Evolutionary conservation across 2,888 invertebrate species (phyloP), one percentile per base, ranked within the genome.

Genomic region (Zeuzera pyrina): DNA sequence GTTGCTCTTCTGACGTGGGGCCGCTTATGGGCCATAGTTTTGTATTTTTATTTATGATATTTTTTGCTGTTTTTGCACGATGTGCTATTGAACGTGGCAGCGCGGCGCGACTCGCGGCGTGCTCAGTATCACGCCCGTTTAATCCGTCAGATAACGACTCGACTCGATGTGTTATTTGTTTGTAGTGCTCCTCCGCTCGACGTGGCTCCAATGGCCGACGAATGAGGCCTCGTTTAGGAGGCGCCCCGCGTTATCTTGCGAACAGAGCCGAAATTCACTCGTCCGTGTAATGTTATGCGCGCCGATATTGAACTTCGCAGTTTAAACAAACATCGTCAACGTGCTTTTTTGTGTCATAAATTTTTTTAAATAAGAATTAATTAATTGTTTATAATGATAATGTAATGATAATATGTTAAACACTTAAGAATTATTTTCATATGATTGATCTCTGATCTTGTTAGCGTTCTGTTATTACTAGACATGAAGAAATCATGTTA

Each of bases 191-290:
- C 36, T 39, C 45, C 53, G 57, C 52, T 50, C 56, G 50, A 15
- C 23, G 28, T 29, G 10, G 19, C 31, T 28, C 42, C 43, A 41
- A 34, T n/a, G 49, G 53, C 37, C 56, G 52, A 49, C 57, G 39
- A 48, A 52, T 66, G 72, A 68, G 73, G 73, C 77, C 77, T 57
- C 62, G 59, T 60, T 61, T 61, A 70, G 74, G 69, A 74, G 73
- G 73, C 69, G 71, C 70, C 63, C 52, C 57, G 61, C 57, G 60
- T 68, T 76, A 76, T 77, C 70, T 68, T 59, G 52, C 52, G 50
- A 63, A 61, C 65, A 54, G 57, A 59, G 59, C 58, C 63, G 61
- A 66, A 73, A 70, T 57, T 64, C 59, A 61, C 56, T 69, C 65
- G 58, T 45, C 62, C 66, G 62, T 69, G 61, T 72, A 68, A 68